A percentile compares a stretch with the other conserved stretches of the same genome.
phyloP scores from a whole-genome alignment of 2,113 vertebrate species.

The Petrocephalus microphthalmus region DNA sequence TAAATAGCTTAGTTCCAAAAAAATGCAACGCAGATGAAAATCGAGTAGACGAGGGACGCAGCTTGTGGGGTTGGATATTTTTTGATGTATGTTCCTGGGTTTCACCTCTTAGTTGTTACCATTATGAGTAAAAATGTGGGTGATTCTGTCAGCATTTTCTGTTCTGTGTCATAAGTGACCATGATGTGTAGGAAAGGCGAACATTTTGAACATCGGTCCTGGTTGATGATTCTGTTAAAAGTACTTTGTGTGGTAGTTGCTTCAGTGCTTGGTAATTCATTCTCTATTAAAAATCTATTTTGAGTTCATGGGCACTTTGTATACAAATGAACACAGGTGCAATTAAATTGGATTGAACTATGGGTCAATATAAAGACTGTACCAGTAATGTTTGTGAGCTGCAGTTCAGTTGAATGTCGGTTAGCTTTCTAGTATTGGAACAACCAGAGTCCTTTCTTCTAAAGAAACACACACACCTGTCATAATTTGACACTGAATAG shows the following conservation, averaged over 20 bases:
- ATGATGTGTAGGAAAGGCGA: background rate
- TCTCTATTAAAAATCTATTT: background rate
- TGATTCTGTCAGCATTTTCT: background rate
- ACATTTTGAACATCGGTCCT: background rate
- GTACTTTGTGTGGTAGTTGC: background rate
- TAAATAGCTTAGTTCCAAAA: background rate
- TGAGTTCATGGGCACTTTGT: background rate
- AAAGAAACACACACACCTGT: background rate
- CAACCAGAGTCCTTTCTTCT: background rate
- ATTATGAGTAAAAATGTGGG: background rate
- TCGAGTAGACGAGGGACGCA: background rate
- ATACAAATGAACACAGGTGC: slow-evolving; percentile 4
- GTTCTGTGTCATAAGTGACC: background rate
- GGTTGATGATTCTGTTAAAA: background rate
- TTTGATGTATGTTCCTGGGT: background rate
- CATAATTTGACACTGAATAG: background rate
- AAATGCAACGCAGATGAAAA: background rate
- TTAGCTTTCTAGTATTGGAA: background rate
- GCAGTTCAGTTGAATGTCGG: background rate
- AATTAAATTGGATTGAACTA: background rate
- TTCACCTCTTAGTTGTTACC: background rate
- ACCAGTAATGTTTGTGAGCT: background rate
- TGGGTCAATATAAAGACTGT: background rate
- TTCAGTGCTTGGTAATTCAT: background rate
- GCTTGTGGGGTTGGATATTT: background rate